A percentile compares a stretch with the other conserved stretches of the same genome.
These are phyloP conservation scores for Tachuris rubrigastra DNA, from an alignment of 2,113 vertebrate species.

Conservation along the genomic window DNA sequence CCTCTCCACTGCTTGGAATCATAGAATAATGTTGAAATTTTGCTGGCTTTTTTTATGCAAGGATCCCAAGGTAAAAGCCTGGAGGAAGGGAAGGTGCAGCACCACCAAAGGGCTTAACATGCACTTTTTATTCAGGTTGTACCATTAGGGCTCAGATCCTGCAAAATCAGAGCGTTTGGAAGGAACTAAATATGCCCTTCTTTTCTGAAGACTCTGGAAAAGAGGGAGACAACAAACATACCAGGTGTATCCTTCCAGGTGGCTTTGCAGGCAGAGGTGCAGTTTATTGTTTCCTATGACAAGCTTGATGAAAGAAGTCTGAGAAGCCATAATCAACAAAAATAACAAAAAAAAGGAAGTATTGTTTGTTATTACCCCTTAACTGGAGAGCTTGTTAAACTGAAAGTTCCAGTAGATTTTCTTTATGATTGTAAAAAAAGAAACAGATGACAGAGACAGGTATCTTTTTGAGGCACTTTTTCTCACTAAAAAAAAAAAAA, in stretches of 20 bases:
- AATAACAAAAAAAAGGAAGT: background rate
- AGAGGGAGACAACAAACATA: background rate
- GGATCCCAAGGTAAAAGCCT: background rate
- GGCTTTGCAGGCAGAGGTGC: background rate
- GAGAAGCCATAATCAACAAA: background rate
- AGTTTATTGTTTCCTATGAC: background rate
- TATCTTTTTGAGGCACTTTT: background rate
- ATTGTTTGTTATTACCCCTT: background rate
- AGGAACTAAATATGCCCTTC: background rate
- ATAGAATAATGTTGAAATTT: background rate
- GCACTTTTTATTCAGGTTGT: background rate
- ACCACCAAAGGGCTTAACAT: background rate
- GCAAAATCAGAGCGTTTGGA: background rate
- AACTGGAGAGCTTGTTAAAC: background rate
- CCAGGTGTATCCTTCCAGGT: background rate
- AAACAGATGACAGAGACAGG: background rate
- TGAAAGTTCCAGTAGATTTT: background rate
- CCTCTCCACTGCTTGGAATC: background rate
- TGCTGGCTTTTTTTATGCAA: background rate
- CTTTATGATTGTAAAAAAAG: background rate
- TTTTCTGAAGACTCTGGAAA: background rate
- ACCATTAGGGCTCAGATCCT: background rate
- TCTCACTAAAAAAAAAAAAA: background rate
- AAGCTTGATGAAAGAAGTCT: background rate
- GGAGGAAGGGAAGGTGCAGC: background rate